Base-by-base conservation (phyloP, 1,140 invertebrate genomes). In the Camponotus pennsylvanicus region DNA sequence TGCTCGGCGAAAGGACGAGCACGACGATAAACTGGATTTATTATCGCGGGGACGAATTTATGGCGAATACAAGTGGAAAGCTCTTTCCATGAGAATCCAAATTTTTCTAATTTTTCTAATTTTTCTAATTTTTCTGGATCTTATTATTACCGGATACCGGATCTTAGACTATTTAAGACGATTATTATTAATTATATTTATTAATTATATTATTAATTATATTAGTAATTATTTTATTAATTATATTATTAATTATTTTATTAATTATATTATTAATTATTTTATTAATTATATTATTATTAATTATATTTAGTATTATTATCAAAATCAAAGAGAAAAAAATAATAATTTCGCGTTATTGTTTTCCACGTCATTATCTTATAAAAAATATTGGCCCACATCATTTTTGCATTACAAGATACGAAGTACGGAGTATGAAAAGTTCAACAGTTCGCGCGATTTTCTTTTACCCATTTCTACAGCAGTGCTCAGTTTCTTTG, bases 1-100 rank as follows among this genome's bases (percentile, higher is more conserved):
- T 86, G 57, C 83, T 71, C 49, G 15, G 66, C 55, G 70, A 77
- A 86, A 89, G 85, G 84, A 89, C 78, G 79, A 83, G 79, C n/a
- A 57, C 57, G 27, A 83, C 69, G 79, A 83, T 83, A 83, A 83
- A 83, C 69, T 83, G 79, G 69, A 83, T 83, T 83, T 83, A 83
- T 69, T 75, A 69, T 83, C 79, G 57, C 42, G 49, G 55, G 69
- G 63, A 57, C 57, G 55, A 83, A 83, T 83, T 83, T 83, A 83
- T 75, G 69, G 57, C 55, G 55, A n/a, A 73, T 75, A 57, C 79
- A 61, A 73, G 79, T 27, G 32, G 67, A 82, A 52, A 3, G 13
- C 13, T 52, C 27, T 52, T 52, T 52, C 4, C 15, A 15, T 15
- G 6, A 32, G 52, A 63, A 67, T 45, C 42, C 42, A n/a, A 67